Base-by-base conservation (phyloP, 2,113 vertebrate species). In the Urocitellus parryii region DNA sequence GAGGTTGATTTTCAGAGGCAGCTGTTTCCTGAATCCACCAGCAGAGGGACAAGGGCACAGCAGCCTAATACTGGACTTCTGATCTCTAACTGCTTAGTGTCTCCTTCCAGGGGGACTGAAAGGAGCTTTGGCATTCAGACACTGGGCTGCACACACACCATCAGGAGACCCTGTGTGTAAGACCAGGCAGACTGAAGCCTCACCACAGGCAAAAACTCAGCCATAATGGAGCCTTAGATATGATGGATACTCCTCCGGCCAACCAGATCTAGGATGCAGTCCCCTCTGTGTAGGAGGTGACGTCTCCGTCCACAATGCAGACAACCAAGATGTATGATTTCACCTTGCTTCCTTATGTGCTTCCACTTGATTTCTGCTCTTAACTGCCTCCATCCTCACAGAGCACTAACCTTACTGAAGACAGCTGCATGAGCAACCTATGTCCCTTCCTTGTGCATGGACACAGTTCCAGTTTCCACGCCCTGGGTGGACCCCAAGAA, bases 21-120 rank as follows among this genome's bases (percentile, higher is more conserved):
- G 29, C 9, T 70, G 58, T 70, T 8, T 73, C 29, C 53, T 27
- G 3, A 6, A 8, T 16, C 25, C 34, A 17, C 3, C 42, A 67
- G 37, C 17, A 42, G 34, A 53, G 72, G 25, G 18, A 17, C 8
- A 4, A 1, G 0, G 8, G 9, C 34, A 1, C 17, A 17, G 11
- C 58, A n/a, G 5, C 39, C 22, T 34, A 5, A 13, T 29, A 4
- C 11, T 11, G 14, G 3, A 34, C 29, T 65, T 39, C 42, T 27
- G 48, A 20, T 24, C 17, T 16, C 29, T 82, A 9, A 29, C 5
- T 51, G 42, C 32, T 63, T 17, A n/a, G 16, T 16, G 4, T 63
- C 24, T 51, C 4, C 18, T 39, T 77, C 42, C 27, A 6, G 1
- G 1, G 22, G 56, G 56, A 37, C 34, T 1, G 29, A 74, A 16